A percentile compares a stretch with the other conserved stretches of the same genome.
Evolutionary conservation across 2,797 vertebrate genomes (phyloP).

Genomic region (Liparis tanakae): DNA sequence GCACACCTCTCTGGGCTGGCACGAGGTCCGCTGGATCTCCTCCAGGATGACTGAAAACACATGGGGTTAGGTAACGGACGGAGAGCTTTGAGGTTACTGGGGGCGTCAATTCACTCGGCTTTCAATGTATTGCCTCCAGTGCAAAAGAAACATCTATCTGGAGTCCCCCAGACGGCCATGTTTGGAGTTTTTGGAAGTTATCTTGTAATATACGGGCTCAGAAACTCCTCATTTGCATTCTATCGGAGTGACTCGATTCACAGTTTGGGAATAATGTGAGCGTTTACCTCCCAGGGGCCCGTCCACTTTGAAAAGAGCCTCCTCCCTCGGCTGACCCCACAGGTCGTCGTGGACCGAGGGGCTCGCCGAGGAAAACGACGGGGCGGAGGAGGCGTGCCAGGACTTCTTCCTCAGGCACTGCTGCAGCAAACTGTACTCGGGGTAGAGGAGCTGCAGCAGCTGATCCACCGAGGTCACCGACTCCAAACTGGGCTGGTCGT

Average conservation of each 20-base stretch:
- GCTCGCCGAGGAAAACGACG: conserved; percentile 51
- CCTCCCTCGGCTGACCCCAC: conserved; percentile 70
- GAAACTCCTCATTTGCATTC: background rate
- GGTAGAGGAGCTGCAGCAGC: conserved; percentile 79
- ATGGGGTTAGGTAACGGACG: background rate
- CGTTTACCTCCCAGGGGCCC: conserved; percentile 70
- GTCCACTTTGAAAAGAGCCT: conserved; percentile 70
- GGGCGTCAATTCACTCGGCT: background rate
- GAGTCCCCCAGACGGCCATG: background rate
- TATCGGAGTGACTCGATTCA: background rate
- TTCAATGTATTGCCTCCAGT: background rate
- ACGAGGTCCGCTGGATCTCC: conserved; percentile 78
- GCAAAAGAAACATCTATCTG: conserved; percentile 10
- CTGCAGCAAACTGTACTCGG: conserved; percentile 79
- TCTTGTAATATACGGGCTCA: background rate
- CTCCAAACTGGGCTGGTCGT: conserved; percentile 59
- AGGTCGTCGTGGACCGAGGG: conserved; percentile 51
- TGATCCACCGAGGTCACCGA: conserved; percentile 75
- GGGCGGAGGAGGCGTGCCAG: conserved; percentile 40
- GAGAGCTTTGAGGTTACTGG: background rate
- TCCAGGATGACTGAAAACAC: conserved; percentile 77
- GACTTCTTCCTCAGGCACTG: conserved; percentile 77
- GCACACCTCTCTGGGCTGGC: conserved; percentile 82
- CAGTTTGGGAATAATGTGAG: background rate
- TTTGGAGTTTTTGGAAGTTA: background rate